These are phyloP conservation scores for Colinus virginianus DNA, from an alignment of 2,113 vertebrate genomes.

Conservation along the genomic window DNA sequence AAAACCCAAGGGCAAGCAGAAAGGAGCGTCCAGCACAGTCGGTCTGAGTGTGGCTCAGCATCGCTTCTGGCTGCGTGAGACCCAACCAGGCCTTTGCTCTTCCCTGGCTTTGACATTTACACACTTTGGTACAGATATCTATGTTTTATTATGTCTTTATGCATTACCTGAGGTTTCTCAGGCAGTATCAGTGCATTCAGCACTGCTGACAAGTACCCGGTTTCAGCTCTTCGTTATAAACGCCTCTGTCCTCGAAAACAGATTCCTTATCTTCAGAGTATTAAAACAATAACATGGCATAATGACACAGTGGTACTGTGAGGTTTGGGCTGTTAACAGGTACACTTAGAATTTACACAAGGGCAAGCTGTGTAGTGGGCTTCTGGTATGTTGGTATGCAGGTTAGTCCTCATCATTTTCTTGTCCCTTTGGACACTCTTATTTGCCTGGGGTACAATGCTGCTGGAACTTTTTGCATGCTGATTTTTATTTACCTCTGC, in stretches of 20 bases:
- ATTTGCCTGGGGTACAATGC: neutral
- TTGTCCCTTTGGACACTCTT: neutral
- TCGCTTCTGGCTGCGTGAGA: neutral
- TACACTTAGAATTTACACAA: neutral
- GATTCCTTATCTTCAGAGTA: neutral
- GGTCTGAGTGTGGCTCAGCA: neutral
- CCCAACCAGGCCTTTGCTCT: neutral
- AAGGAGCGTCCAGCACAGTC: neutral
- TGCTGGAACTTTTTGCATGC: accelerated
- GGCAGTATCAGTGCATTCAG: neutral
- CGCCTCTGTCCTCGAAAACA: neutral
- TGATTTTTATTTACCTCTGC: neutral
- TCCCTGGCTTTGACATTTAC: neutral
- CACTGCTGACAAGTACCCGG: neutral
- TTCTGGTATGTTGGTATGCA: neutral
- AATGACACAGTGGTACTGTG: neutral
- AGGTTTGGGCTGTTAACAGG: neutral
- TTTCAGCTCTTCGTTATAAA: neutral
- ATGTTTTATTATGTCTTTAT: neutral
- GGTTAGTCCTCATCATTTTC: neutral
- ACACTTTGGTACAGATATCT: neutral
- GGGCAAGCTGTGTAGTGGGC: neutral
- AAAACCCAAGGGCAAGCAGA: neutral
- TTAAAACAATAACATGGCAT: neutral
- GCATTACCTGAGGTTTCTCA: neutral